Base-by-base conservation (phyloP, 2,113 vertebrate genomes). In the Archilochus colubris region DNA sequence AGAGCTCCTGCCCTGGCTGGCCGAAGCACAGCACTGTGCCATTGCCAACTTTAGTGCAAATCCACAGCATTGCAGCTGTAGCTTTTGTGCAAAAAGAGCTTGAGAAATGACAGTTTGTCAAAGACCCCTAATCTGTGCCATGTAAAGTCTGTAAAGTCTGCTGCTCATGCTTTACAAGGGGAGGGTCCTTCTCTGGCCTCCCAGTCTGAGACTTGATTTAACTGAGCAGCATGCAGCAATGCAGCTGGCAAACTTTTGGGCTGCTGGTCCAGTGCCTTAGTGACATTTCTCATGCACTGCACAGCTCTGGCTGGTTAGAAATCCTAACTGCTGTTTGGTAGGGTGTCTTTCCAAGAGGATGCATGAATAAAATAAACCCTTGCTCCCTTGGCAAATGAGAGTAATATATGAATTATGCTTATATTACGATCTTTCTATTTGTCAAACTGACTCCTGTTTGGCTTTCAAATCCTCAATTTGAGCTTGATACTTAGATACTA, bases 391-490 rank as follows among this genome's bases (percentile, higher is more conserved):
- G 68, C 59, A 91, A 88, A 86, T 93, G n/a, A 57, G 27, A 61
- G 9, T 72, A 91, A 91, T 50, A 78, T 30, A 43, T 78, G 62
- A 80, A 95, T 97, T 95, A 73, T 58, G 67, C 51, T 76, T 82
- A 20, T 16, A 50, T 48, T 30, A 24, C 14, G 83, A 28, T 69
- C 68, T 89, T 91, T 92, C 7, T 83, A 54, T 94, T 95, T 92
- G 38, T 97, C 69, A 96, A 88, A 63, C 30, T 43, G 24, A 81
- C 44, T 91, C 58, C 51, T 48, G 50, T 20, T 94, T 79, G 72
- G 46, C 40, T 96, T 82, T 86, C 89, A 92, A 63, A 58, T 93
- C 40, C 33, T 89, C 94, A 54, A 84, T 95, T 85, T 96, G 72
- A 12, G 8, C 84, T 93, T 94, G 88, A 61, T 82, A 83, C n/a